Evolutionary conservation across 2,797 vertebrate species (phyloP), one percentile per base, ranked within the genome.

Genomic region (Anolis apletophallus): DNA sequence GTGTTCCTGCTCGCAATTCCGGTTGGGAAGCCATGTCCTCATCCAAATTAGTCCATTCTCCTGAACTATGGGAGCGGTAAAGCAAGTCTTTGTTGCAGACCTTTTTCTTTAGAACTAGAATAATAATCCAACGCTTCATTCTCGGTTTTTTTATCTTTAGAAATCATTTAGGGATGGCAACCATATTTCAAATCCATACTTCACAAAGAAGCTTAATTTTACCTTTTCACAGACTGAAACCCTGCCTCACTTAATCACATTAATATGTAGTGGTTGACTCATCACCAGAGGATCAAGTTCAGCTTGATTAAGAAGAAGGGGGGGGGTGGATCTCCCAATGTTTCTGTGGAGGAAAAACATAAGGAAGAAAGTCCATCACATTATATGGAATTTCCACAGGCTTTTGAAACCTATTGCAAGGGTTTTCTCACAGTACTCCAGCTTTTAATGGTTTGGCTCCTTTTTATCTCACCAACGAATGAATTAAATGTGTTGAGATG

Each of bases 221-320:
- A 8, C 86, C n/a, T 21, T 86, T 91, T 55, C 86, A 26, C 0
- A 3, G 46, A 78, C 1, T 90, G 54, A 94, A 92, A 90, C 78
- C 90, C 16, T 88, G 89, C 86, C 54, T 81, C 85, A 71, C 86
- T 91, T 90, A 55, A 50, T 90, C 75, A 71, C 13, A 82, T 84
- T 84, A 87, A 89, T 86, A 90, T 67, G 5, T 69, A 82, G 84
- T 88, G 88, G 87, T 71, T 87, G 93, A 87, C 79, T 81, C 85
- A 88, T 81, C 85, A 88, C 68, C 84, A 88, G 90, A 90, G 73
- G 83, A 88, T 84, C 32, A 0, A 79, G 68, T 87, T 94, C 86
- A 91, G 83, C 83, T 93, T 92, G 91, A 93, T 91, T 92, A 93
- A 87, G 88, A 67, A 91, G 88, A 83, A 84, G 83, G 90, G 14